Conservation (phyloP, 2,113 vertebrate genomes). For the Rhea pennata region DNA sequence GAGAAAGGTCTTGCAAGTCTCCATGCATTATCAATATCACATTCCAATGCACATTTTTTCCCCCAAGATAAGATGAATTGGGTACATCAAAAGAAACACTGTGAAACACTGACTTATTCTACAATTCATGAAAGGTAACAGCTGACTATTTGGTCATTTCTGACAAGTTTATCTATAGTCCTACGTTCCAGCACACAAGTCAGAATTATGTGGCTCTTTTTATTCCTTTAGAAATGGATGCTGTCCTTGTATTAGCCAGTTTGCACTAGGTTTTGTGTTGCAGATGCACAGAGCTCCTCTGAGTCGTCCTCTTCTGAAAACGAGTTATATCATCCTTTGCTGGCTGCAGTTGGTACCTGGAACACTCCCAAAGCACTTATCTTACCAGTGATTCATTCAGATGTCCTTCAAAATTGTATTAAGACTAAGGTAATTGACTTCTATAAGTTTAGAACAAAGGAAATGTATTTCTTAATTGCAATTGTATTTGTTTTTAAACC, state of each 20-base stretch:
- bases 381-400: slow-evolving; percentile 26
- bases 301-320: neutral
- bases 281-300: neutral
- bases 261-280: neutral
- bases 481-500: neutral
- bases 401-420: slow-evolving; percentile 25
- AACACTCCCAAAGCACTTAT: slow-evolving; percentile 15
- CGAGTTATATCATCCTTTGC: neutral
- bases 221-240: neutral
- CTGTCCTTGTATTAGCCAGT: neutral
- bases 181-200: neutral
- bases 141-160: neutral
- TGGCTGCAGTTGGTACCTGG: neutral
- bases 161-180: neutral
- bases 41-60: neutral
- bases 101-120: accelerated
- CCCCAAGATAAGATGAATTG: neutral
- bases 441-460: slow-evolving; percentile 18
- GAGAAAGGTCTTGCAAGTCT: too few relatives aligned
- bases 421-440: neutral
- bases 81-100: accelerated
- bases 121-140: neutral
- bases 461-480: neutral
- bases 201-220: neutral
- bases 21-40: neutral